Percentiles rank a stretch among this genome's conserved stretches.
These are phyloP conservation scores for Euplagia quadripunctaria DNA, from an alignment of 2,888 invertebrate species.

Conservation along the genomic window DNA sequence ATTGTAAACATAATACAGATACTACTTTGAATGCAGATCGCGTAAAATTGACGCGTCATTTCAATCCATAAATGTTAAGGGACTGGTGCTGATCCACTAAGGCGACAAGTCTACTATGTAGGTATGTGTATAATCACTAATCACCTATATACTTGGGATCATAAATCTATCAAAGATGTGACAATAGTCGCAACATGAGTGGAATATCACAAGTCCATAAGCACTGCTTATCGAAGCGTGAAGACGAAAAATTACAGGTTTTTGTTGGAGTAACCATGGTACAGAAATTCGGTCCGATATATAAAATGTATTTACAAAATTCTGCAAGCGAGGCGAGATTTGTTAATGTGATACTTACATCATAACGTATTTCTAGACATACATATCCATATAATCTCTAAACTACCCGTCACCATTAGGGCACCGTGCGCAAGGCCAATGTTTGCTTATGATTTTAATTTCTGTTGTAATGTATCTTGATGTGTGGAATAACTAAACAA, in stretches of 20 bases:
- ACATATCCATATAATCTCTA: neutral
- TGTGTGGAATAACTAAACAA: neutral
- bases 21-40: constrained; percentile 15
- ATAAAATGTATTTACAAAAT: no score
- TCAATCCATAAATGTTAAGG: neutral
- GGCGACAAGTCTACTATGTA: no score
- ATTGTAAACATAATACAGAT: constrained; percentile 9
- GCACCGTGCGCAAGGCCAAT: no score
- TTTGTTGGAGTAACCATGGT: neutral
- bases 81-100: neutral
- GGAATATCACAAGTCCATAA: neutral
- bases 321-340: no score
- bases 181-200: neutral
- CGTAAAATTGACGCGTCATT: constrained; percentile 13
- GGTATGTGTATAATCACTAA: neutral
- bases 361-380: neutral
- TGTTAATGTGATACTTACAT: neutral
- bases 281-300: neutral
- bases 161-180: neutral
- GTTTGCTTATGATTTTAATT: neutral
- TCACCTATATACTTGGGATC: neutral
- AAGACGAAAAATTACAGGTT: neutral
- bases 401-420: no score
- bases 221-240: neutral
- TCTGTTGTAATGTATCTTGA: no score